phyloP scores from a whole-genome alignment of 2,888 invertebrate species.

The Heteromurus nitidus region DNA sequence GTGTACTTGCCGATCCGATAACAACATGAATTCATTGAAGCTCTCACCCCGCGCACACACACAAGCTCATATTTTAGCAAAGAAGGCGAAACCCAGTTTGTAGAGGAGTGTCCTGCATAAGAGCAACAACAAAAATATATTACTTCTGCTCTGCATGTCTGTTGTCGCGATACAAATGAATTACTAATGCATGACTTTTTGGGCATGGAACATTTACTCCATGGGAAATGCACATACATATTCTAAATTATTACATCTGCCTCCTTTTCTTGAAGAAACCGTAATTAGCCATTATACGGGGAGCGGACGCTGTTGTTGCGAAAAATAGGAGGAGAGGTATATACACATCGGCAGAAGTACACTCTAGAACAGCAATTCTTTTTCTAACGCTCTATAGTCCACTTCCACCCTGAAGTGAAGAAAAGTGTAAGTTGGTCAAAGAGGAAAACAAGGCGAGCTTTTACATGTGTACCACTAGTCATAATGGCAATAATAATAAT shows the following conservation, averaged over 20 bases:
- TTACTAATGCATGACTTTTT: not conserved
- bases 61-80: conserved; percentile 5
- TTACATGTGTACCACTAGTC: conserved; percentile 21
- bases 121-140: not conserved
- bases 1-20: conserved; percentile 3
- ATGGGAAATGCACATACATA: not conserved
- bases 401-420: not conserved
- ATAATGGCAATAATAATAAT: conserved; percentile 47
- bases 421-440: conserved; percentile 19
- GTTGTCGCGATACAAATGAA: conserved; percentile 1
- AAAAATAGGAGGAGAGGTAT: too few relatives aligned
- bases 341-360: not conserved
- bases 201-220: not conserved
- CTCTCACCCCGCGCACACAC: not conserved
- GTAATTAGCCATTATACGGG: conserved; percentile 39
- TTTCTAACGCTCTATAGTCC: too few relatives aligned
- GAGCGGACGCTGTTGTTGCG: not conserved
- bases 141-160: not conserved
- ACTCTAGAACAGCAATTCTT: not conserved
- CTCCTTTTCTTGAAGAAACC: conserved; percentile 29
- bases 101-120: too few relatives aligned
- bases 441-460: conserved; percentile 4
- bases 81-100: not conserved
- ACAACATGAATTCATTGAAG: conserved; percentile 13
- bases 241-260: not conserved